Base-by-base conservation (phyloP, 2,113 vertebrate species). In the Otolemur garnettii region DNA sequence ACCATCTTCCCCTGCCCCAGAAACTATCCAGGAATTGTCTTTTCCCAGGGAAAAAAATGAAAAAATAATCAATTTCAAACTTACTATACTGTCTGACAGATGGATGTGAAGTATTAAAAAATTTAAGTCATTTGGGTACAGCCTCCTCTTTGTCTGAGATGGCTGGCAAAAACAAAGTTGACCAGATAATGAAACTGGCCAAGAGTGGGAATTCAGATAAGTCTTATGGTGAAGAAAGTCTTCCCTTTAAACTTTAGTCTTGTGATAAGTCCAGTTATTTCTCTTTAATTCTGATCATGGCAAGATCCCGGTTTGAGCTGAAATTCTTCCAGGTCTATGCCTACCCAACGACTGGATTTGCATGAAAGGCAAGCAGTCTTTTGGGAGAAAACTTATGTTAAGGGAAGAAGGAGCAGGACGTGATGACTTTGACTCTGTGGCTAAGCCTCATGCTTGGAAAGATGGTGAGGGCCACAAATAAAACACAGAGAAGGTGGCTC, bases 41-140 rank as follows among this genome's bases (percentile, higher is more conserved):
- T 38, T 81, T 66, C 13, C 50, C 30, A 42, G 66, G 10, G 33
- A 15, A 28, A 5, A 45, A 72, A 79, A 38, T 90, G 45, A n/a
- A 85, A 77, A 24, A n/a, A 21, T n/a, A 90, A 35, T n/a, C 38
- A 71, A 35, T 62, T 96, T 95, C 62, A 74, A 95, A 97, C 7
- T 45, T 45, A 22, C 15, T 79, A 28, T 42, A 35, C 9, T 66
- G 22, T 84, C 30, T 50, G 26, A 9, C 42, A 90, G 53, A 79
- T 50, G 15, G n/a, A 33, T 55, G 38, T 55, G 22, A 83, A 50
- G 28, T 45, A 57, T 21, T 53, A 55, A 83, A 88, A 68, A 57
- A 66, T 30, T 4, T 24, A 79, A 69, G 4, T 55, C 60, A 30
- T 86, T 81, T 86, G 28, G 55, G 33, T 33, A 71, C 7, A 50